These are phyloP conservation scores for Tarsius wallacei DNA, from an alignment of 2,797 vertebrate genomes.

Conservation along the genomic window DNA sequence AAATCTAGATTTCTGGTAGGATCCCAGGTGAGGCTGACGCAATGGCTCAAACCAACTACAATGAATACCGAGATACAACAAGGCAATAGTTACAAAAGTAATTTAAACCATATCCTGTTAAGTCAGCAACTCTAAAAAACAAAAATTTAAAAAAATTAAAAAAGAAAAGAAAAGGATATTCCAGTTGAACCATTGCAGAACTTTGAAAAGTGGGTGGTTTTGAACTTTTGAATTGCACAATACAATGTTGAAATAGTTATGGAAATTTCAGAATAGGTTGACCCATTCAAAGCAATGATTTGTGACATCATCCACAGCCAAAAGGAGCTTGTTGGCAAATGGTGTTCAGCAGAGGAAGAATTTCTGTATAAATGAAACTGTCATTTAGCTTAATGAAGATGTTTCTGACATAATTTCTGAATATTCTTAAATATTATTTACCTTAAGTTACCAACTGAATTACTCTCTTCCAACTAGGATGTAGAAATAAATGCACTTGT, in stretches of 20 bases:
- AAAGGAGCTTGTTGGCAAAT: background rate
- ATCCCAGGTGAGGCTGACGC: background rate
- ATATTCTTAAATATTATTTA: conserved; percentile 27
- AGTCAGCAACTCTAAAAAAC: background rate
- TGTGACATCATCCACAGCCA: background rate
- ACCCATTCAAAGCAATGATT: background rate
- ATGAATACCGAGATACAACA: background rate
- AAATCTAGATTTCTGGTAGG: background rate
- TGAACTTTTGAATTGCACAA: background rate
- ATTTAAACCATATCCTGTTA: background rate
- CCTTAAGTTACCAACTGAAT: background rate
- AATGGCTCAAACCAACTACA: background rate
- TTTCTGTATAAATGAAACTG: background rate
- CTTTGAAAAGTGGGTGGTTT: background rate
- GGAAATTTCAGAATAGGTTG: background rate
- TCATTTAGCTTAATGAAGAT: background rate
- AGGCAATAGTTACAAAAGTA: background rate
- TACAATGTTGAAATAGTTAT: background rate
- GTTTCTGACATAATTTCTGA: background rate
- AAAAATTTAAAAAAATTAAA: no score
- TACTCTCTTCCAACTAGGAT: background rate
- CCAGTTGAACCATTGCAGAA: background rate
- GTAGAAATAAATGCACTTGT: background rate
- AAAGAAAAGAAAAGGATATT: background rate
- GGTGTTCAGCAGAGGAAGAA: background rate